Base-by-base conservation (phyloP, 1,140 invertebrate species). In the Eumeta japonica region DNA sequence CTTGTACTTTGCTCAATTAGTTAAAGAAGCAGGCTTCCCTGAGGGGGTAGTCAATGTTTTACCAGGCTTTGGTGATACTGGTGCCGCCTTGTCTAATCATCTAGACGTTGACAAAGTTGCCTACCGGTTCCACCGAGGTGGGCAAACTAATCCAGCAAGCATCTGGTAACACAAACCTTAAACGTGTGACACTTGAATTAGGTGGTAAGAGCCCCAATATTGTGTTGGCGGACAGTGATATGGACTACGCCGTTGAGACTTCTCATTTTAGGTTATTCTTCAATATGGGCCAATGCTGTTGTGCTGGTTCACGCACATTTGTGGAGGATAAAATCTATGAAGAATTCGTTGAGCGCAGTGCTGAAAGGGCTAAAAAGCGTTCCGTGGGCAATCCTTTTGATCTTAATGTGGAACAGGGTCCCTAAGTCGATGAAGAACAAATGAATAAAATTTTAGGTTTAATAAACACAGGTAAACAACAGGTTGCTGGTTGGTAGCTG, bases 261-360 rank as follows among this genome's bases (percentile, higher is more conserved):
- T 80, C 90, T 4, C 90, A 93, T 58, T 84, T 84, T 60, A 90
- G 83, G 15, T 73, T 93, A 2, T 94, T 93, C 70, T 92, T 89
- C 61, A 94, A 94, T 67, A 88, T 88, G 82, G 78, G 81, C 16
- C 83, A 85, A 60, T 83, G 83, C 46, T 86, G 84, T 45, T 82
- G 79, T 39, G 83, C 83, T 10, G 83, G 81, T 13, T 91, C 92
- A 1, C 79, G 96, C 41, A 92, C 90, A 2, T 97, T 88, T 66
- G 89, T 99, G 10, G 87, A 97, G 57, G 92, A 92, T 45, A 83
- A 82, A 19, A 94, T 98, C 48, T 98, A 99, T 62, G 93, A 99
- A 64, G 86, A 97, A 59, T 99, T 98, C 75, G 93, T 98, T 5
- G 90, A 94, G 60, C 79, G 82, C 55, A 87, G 84, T 50, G 86